A percentile compares a stretch with the other conserved stretches of the same genome.
These are phyloP conservation scores for Epinephelus moara DNA, from an alignment of 2,113 vertebrate genomes.

Conservation along the genomic window DNA sequence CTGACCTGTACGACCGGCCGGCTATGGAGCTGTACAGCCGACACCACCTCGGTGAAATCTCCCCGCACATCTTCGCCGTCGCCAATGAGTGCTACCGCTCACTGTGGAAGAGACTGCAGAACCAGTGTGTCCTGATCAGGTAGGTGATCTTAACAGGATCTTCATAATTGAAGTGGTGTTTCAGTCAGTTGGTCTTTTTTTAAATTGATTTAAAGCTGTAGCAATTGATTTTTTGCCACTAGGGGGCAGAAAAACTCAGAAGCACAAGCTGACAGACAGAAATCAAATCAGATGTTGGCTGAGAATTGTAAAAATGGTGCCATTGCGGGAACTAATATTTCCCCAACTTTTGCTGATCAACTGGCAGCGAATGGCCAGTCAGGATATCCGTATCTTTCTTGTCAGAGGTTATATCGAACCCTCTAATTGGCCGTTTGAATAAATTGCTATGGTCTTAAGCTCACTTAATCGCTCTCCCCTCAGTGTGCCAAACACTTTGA, in stretches of 20 bases:
- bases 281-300: not conserved
- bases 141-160: constrained; percentile 51
- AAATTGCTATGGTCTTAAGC: not conserved
- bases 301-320: not conserved
- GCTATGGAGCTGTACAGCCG: constrained; percentile 90
- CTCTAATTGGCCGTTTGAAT: constrained; percentile 18
- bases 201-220: not conserved
- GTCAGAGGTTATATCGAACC: not conserved
- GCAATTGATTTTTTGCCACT: not conserved
- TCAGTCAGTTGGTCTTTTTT: not conserved
- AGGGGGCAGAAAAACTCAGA: not conserved
- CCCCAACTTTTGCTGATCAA: not conserved
- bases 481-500: constrained; percentile 28
- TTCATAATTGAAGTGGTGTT: accelerated
- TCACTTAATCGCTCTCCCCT: not conserved
- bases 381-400: not conserved
- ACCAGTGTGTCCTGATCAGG: constrained; percentile 99
- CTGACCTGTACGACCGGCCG: constrained; percentile 87
- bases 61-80: constrained; percentile 95
- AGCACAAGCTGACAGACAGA: not conserved
- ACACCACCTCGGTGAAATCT: constrained; percentile 91
- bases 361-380: not conserved
- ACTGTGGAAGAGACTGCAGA: constrained; percentile 94
- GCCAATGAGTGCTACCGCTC: constrained; percentile 98
- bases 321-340: no score